Evolutionary conservation across 35 echinoderm and acorn worm species (phyloP), one percentile per base, ranked within the genome.

Genomic region (Apostichopus japonicus): DNA sequence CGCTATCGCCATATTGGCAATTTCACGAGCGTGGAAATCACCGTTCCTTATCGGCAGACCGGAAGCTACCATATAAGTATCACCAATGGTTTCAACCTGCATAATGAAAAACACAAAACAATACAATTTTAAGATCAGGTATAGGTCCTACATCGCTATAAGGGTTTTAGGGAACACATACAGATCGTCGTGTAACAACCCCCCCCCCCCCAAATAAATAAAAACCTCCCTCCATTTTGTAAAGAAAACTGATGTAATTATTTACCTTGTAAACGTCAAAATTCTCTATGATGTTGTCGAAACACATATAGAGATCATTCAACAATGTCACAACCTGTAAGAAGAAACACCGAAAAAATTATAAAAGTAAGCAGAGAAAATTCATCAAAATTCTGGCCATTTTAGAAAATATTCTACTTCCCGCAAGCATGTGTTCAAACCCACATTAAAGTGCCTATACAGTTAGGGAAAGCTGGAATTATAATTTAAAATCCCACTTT

Each of bases 241-340:
- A 44, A 44, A 44, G 33, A 44, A 44, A 44, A 44, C 33, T 44
- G 33, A 44, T 44, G 33, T 44, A 67, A 19, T 21, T 52, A 83
- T 94, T 92, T 58, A 98, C 96, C 92, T 98, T 98, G 94, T 98
- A 98, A 15, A 98, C 96, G 77, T 98, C 96, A 84, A 94, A 98
- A 81, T 98, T 93, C 5, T 77, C 94, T 24, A 98, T 98, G 25
- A 98, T 95, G 9, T 65, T 91, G 77, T 98, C 96, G 77, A 98
- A 98, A 73, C 94, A 95, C 9, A 83, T 90, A 44, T 98, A 98
- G 0, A 97, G 90, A 90, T 97, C 95, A 72, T 97, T 97, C 56
- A 97, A 80, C 13, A 97, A 75, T 27, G 90, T 78, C 56, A 97
- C 95, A 25, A 97, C 95, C 95, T 97, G 58, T n/a, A 53, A 55